Evolutionary conservation across 1,140 invertebrate genomes (phyloP), one percentile per base, ranked within the genome.

Genomic region (Cotesia chilonis): DNA sequence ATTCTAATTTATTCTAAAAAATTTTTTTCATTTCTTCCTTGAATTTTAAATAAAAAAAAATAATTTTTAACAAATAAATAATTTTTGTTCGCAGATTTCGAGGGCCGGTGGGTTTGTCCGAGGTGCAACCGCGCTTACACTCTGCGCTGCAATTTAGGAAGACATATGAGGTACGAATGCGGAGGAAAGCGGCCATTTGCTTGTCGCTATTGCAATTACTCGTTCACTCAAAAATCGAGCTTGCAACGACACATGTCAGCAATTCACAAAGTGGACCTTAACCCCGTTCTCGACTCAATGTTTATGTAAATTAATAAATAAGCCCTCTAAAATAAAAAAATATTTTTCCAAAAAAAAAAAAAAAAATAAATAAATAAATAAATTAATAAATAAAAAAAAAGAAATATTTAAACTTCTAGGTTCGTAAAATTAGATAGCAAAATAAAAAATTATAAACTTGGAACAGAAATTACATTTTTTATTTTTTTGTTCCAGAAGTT

Each of bases 91-190:
- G 5, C 87, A 72, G 83, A 83, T 70, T 84, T 85, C 72, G 86
- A 87, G 71, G 85, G 86, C 74, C 89, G 88, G 71, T 79, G 85
- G 17, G 85, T 85, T n/a, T 87, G 87, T 4, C 87, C 87, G 76
- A 88, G 88, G 74, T 79, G 74, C 4, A 89, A 88, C 78, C 85
- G 86, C 2, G 76, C 74, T 64, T 89, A 85, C 69, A 81, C 78
- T 4, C 84, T 83, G 71, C 83, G 75, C 70, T 86, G 77, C 57
- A 86, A 86, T 69, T 77, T 84, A 36, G 65, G 76, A 12, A 75
- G 84, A 9, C 85, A 87, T 73, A 73, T 80, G 55, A 84, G 78
- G 9, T 85, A 78, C 74, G 85, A 87, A 64, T 87, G 86, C 74
- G 85, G 84, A 12, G 83, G 82, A 35, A 80, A 81, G 68, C 77